Conservation (phyloP, 2,888 invertebrate genomes). For the Tachina fera region DNA sequence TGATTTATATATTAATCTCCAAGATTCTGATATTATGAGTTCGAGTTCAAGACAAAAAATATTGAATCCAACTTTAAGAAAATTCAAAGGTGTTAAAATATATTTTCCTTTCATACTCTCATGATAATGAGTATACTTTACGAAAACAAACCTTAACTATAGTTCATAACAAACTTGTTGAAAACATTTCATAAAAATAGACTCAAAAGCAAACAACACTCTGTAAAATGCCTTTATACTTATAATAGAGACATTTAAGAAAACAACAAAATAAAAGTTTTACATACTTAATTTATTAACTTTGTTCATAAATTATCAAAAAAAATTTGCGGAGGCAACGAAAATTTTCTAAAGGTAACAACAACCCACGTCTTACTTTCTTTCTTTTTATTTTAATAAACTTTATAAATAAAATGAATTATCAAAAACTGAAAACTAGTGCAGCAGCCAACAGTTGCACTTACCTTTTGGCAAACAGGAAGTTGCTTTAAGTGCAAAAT, state of each 20-base stretch:
- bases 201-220: slow-evolving; percentile 6
- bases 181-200: slow-evolving; percentile 4
- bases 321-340: slow-evolving; percentile 16
- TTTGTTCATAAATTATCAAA: slow-evolving; percentile 51
- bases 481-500: slow-evolving; percentile 45
- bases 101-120: too few relatives aligned
- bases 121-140: background rate
- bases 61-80: too few relatives aligned
- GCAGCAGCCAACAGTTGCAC: slow-evolving; percentile 49
- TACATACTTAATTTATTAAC: slow-evolving; percentile 45
- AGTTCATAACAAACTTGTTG: background rate
- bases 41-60: too few relatives aligned
- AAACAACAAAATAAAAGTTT: slow-evolving; percentile 43
- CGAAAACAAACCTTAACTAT: background rate
- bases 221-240: background rate
- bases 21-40: too few relatives aligned
- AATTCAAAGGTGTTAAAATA: too few relatives aligned
- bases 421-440: slow-evolving; percentile 28
- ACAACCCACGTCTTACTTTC: slow-evolving; percentile 17
- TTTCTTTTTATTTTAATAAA: background rate
- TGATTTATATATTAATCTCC: too few relatives aligned
- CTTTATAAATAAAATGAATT: slow-evolving; percentile 24
- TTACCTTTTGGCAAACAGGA: slow-evolving; percentile 49
- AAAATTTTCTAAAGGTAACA: slow-evolving; percentile 23
- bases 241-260: background rate